phyloP scores from a whole-genome alignment of 1,140 invertebrate genomes.

The Lordiphosa mommai region DNA sequence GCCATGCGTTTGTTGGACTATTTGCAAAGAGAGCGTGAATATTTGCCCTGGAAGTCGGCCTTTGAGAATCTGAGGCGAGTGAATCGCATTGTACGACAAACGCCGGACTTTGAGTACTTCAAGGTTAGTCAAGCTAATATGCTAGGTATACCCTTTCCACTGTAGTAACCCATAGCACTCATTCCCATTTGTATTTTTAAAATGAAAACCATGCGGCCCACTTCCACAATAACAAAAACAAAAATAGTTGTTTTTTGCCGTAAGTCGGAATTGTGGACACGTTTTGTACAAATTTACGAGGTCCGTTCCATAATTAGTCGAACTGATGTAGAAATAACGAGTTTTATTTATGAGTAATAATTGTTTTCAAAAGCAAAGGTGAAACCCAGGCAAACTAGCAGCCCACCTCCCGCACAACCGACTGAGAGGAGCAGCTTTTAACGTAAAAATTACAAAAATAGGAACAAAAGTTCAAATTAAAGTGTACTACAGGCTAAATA shows the following conservation, averaged over 20 bases:
- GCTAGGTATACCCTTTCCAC: not conserved
- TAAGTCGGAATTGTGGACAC: conserved; percentile 30
- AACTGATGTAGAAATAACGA: no score
- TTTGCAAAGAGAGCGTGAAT: conserved; percentile 84
- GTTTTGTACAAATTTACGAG: no score
- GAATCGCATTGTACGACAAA: conserved; percentile 80
- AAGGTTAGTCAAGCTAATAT: conserved; percentile 75
- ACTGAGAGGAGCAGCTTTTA: no score
- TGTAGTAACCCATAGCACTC: conserved; percentile 27
- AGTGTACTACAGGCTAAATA: no score
- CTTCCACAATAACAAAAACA: not conserved
- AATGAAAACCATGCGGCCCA: conserved; percentile 29
- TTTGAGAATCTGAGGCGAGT: conserved; percentile 82
- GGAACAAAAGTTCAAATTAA: no score
- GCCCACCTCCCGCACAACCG: no score
- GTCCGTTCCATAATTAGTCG: no score
- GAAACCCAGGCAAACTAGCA: no score
- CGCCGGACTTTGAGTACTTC: conserved; percentile 81
- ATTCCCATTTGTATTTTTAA: conserved; percentile 63
- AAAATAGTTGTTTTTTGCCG: conserved; percentile 62
- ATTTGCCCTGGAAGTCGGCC: conserved; percentile 85
- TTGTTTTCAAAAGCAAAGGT: no score
- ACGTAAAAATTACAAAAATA: no score
- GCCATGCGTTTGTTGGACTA: conserved; percentile 84
- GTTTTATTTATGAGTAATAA: no score